Percentiles rank a stretch among this genome's conserved stretches.
Conservation (phyloP, 2,888 invertebrate genomes). For the Thecocarcelia acutangulata region DNA sequence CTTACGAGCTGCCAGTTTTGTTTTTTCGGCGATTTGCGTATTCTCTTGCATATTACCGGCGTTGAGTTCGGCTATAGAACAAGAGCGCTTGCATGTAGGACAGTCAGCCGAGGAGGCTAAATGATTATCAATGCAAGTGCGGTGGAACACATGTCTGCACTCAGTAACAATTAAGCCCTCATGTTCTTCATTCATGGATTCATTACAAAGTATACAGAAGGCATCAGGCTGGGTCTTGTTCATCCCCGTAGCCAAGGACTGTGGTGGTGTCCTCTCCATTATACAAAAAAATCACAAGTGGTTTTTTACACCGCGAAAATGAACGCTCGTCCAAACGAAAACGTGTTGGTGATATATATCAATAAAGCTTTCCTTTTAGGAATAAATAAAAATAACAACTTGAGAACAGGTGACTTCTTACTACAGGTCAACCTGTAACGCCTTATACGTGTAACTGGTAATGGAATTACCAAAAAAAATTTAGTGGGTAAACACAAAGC, state of each 20-base stretch:
- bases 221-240: too few relatives aligned
- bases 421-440: not conserved
- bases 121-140: not conserved
- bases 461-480: not conserved
- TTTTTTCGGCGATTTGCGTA: not conserved
- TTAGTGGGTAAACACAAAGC: not conserved
- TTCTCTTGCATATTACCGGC: too few relatives aligned
- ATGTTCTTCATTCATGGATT: not conserved
- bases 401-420: not conserved
- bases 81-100: too few relatives aligned
- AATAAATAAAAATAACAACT: too few relatives aligned
- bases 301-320: too few relatives aligned
- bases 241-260: not conserved
- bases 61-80: too few relatives aligned
- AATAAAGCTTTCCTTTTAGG: too few relatives aligned
- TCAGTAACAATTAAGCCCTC: constrained; percentile 9
- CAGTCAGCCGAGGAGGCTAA: not conserved
- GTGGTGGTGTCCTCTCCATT: constrained; percentile 14
- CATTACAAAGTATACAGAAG: constrained; percentile 1
- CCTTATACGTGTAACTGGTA: not conserved
- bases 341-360: too few relatives aligned
- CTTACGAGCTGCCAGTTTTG: not conserved
- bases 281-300: too few relatives aligned
- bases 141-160: not conserved
- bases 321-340: too few relatives aligned